Percentiles rank a stretch among this genome's conserved stretches.
phyloP scores from a whole-genome alignment of 2,797 vertebrate species.

The Crax fasciolata region DNA sequence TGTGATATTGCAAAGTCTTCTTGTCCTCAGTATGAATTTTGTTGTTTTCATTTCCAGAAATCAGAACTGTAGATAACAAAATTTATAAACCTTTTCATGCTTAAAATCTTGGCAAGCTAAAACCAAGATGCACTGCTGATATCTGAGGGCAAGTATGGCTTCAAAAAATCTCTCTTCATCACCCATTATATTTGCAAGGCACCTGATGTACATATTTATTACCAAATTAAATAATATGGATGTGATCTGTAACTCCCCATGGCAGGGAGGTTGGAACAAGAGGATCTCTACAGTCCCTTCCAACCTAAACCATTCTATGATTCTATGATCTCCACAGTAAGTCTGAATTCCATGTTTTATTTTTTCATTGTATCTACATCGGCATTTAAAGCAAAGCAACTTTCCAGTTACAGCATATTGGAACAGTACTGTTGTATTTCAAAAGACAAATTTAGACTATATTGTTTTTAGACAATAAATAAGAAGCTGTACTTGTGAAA shows the following conservation, averaged over 20 bases:
- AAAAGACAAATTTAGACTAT: neutral
- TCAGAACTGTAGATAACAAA: neutral
- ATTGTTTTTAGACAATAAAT: neutral
- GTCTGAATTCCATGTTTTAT: neutral
- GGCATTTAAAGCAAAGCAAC: neutral
- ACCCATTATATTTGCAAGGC: neutral
- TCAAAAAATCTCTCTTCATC: neutral
- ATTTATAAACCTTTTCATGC: neutral
- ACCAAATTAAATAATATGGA: neutral
- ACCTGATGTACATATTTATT: neutral
- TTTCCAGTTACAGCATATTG: neutral
- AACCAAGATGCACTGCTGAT: neutral
- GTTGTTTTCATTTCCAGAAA: neutral
- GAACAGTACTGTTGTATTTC: neutral
- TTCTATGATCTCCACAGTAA: neutral
- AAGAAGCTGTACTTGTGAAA: neutral
- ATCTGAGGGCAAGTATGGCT: neutral
- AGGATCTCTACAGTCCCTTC: too few relatives aligned
- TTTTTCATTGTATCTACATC: neutral
- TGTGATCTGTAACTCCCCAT: neutral
- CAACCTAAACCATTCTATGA: too few relatives aligned
- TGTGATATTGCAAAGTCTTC: neutral
- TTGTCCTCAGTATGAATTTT: neutral
- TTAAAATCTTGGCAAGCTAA: neutral
- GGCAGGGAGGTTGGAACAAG: too few relatives aligned